These are phyloP conservation scores for Pristis pectinata DNA, from an alignment of 2,797 vertebrate species.

Conservation along the genomic window DNA sequence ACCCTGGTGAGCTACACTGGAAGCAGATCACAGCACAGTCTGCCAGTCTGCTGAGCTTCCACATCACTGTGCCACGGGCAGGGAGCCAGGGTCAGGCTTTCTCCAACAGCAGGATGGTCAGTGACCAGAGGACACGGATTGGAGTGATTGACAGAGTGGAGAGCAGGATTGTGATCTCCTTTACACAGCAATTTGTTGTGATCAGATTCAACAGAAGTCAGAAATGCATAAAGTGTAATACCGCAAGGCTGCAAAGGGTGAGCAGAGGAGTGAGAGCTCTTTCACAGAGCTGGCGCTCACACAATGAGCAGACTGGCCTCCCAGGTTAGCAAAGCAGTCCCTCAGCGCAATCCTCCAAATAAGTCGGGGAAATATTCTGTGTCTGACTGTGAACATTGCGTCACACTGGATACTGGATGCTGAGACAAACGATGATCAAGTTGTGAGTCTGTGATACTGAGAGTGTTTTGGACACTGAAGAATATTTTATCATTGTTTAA, in stretches of 20 bases:
- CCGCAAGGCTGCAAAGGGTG: background rate
- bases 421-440: background rate
- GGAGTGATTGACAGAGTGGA: background rate
- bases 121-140: background rate
- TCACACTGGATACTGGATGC: background rate
- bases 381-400: background rate
- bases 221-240: background rate
- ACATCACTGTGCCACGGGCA: background rate
- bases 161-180: background rate
- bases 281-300: background rate
- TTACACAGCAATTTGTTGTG: background rate
- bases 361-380: background rate
- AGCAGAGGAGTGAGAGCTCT: background rate
- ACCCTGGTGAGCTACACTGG: background rate
- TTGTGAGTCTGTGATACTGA: background rate
- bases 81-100: background rate
- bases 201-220: background rate
- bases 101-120: background rate
- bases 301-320: background rate
- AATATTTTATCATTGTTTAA: background rate
- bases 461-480: background rate
- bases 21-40: background rate
- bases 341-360: background rate
- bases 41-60: background rate
- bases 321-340: background rate